Evolutionary conservation across 2,113 vertebrate genomes (phyloP).

Genomic region (Progne subis): DNA sequence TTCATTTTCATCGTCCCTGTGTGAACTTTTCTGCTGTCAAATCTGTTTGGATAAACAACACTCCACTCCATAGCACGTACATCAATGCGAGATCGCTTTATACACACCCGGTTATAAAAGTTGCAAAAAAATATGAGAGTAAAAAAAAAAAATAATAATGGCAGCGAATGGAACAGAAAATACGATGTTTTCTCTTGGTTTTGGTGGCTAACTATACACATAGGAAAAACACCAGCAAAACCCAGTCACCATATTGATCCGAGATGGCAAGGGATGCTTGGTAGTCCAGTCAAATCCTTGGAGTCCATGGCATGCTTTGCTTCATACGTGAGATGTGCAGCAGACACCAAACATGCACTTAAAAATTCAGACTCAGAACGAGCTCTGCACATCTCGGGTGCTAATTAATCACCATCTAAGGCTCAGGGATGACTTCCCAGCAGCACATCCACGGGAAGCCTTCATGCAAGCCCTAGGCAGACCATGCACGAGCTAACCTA

Average conservation of each 20-base stretch:
- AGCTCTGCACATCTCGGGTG: not conserved
- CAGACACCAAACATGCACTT: not conserved
- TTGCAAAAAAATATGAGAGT: conserved; percentile 8
- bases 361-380: not conserved
- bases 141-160: not conserved
- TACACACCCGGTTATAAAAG: not conserved
- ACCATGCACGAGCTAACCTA: not conserved
- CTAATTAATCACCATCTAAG: not conserved
- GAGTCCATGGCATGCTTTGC: not conserved
- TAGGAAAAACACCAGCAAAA: conserved; percentile 32
- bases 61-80: conserved; percentile 9
- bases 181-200: conserved; percentile 24
- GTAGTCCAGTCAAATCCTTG: not conserved
- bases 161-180: conserved; percentile 49
- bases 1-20: not conserved
- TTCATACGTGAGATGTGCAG: not conserved
- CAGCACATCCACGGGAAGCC: not conserved
- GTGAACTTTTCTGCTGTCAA: not conserved
- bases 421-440: not conserved
- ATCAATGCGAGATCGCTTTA: not conserved
- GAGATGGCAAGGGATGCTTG: not conserved
- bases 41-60: conserved; percentile 72
- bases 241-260: conserved; percentile 11
- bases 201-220: conserved; percentile 31
- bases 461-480: not conserved